Percentiles rank a stretch among this genome's conserved stretches.
Evolutionary conservation across 2,113 vertebrate genomes (phyloP).

Genomic region (Lates calcarifer): DNA sequence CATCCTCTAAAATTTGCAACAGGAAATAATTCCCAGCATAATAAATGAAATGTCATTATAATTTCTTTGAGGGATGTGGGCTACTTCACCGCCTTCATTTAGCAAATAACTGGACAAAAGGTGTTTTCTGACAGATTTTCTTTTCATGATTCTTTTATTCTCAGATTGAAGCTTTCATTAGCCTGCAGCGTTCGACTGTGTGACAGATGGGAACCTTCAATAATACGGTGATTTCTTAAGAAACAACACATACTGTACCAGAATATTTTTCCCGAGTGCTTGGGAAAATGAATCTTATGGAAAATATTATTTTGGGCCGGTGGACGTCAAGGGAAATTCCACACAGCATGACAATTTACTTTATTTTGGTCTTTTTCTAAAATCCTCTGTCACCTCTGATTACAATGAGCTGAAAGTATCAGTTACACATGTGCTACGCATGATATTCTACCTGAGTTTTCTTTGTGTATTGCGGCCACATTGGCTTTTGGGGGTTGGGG

Average conservation of each 20-base stretch:
- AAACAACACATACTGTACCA: conserved; percentile 73
- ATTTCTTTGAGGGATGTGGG: conserved; percentile 44
- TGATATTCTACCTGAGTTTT: conserved; percentile 71
- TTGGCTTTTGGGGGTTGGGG: conserved; percentile 32
- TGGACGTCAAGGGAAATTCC: conserved; percentile 82
- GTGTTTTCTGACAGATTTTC: conserved; percentile 43
- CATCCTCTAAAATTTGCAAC: conserved; percentile 25
- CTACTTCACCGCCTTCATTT: conserved; percentile 49
- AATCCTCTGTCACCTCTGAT: conserved; percentile 85
- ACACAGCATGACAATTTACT: conserved; percentile 85
- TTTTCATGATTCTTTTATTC: conserved; percentile 42
- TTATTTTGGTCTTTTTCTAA: conserved; percentile 77
- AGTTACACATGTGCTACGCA: conserved; percentile 76
- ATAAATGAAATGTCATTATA: conserved; percentile 70
- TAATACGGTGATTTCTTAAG: conserved; percentile 73
- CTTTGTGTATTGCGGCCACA: conserved; percentile 63
- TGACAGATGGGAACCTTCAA: conserved; percentile 78
- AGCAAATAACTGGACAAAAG: conserved; percentile 62
- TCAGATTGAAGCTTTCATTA: conserved; percentile 60
- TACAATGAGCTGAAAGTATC: conserved; percentile 81
- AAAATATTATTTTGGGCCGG: conserved; percentile 86
- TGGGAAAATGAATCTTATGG: conserved; percentile 81
- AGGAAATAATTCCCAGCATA: conserved; percentile 54
- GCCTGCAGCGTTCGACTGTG: conserved; percentile 21
- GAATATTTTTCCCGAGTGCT: conserved; percentile 76